Conservation (phyloP, 2,888 invertebrate species). For the Hartigia nigra region DNA sequence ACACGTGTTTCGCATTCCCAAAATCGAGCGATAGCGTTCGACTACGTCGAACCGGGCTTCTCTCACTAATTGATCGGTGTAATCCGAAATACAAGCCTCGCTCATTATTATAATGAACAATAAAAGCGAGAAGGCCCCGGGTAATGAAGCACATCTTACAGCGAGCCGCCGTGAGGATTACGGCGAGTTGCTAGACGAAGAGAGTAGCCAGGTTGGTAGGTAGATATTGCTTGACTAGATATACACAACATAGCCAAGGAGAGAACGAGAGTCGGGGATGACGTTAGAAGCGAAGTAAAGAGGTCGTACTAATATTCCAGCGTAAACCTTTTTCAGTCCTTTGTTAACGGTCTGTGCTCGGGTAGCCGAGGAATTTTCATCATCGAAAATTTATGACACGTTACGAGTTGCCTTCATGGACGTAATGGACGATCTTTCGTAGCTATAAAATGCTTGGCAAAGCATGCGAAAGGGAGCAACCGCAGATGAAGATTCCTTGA, state of each 20-base stretch:
- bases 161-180: conserved; percentile 14
- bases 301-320: neutral
- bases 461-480: neutral
- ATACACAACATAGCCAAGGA: neutral
- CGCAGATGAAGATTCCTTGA: neutral
- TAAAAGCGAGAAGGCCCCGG: conserved; percentile 40
- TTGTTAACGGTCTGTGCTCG: neutral
- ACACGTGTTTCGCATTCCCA: conserved; percentile 60
- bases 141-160: conserved; percentile 50
- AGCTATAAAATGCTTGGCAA: neutral
- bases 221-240: neutral
- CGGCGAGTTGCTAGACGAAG: neutral
- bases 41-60: neutral
- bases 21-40: conserved; percentile 42
- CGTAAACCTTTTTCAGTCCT: neutral
- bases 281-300: neutral
- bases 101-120: conserved; percentile 59
- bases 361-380: neutral
- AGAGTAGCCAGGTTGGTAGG: neutral
- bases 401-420: conserved; percentile 9
- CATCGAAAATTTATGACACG: conserved; percentile 16
- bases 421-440: neutral
- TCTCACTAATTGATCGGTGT: conserved; percentile 55
- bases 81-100: conserved; percentile 47
- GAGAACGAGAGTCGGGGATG: neutral